phyloP scores from a whole-genome alignment of 1,140 invertebrate species.

The Subanguina moxae region DNA sequence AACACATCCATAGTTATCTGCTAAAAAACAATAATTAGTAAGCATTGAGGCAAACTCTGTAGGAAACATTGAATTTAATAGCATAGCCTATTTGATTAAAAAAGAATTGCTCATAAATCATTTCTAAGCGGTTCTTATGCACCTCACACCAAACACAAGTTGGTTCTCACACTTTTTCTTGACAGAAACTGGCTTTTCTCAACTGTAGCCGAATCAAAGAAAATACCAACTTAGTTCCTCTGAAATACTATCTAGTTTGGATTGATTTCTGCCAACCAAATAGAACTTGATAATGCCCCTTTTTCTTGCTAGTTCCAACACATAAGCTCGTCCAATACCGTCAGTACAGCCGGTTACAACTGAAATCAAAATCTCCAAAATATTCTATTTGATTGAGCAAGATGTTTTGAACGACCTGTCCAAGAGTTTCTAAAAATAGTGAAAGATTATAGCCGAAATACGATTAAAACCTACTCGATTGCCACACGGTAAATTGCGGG shows the following conservation, averaged over 20 bases:
- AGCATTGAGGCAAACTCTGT: not conserved
- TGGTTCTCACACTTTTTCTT: too few species aligned
- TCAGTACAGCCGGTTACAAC: conserved; percentile 85
- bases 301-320: conserved; percentile 66
- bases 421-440: conserved; percentile 27
- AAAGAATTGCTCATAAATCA: too few species aligned
- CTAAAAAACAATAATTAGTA: conserved; percentile 31
- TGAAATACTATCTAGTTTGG: conserved; percentile 76
- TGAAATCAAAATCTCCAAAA: conserved; percentile 59
- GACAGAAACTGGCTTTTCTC: not conserved
- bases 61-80: not conserved
- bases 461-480: too few species aligned
- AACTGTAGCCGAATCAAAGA: too few species aligned
- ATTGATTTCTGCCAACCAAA: conserved; percentile 77
- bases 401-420: conserved; percentile 36
- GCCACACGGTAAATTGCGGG: too few species aligned
- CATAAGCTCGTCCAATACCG: conserved; percentile 85
- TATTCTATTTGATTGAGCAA: not conserved
- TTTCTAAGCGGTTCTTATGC: too few species aligned
- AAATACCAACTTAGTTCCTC: conserved; percentile 72
- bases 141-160: too few species aligned
- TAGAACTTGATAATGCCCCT: conserved; percentile 55
- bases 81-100: too few species aligned
- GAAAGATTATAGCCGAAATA: not conserved
- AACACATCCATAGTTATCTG: conserved; percentile 45